These are phyloP conservation scores for Polypterus senegalus DNA, from an alignment of 2,113 vertebrate genomes.

Conservation along the genomic window DNA sequence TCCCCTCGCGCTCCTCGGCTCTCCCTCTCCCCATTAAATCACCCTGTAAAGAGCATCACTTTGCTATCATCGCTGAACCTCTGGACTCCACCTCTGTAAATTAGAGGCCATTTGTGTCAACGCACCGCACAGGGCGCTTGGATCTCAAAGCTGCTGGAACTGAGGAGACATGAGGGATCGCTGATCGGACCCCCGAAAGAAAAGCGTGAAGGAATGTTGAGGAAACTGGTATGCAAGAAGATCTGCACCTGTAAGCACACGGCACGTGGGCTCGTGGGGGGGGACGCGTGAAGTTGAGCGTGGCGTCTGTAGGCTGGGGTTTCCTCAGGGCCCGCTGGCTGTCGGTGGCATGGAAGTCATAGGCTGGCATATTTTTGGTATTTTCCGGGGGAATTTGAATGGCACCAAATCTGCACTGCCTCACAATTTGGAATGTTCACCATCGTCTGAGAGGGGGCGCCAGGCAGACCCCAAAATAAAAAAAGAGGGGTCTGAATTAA, in stretches of 20 bases:
- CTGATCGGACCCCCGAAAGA: conserved; percentile 23
- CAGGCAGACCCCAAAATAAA: too few relatives aligned
- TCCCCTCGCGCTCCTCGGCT: neutral
- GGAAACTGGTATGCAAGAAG: conserved; percentile 61
- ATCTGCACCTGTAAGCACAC: conserved; percentile 58
- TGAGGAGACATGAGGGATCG: conserved; percentile 30
- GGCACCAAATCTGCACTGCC: too few relatives aligned
- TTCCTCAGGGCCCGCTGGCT: too few relatives aligned
- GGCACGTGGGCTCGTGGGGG: too few relatives aligned
- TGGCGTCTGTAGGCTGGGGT: too few relatives aligned
- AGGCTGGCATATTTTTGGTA: neutral
- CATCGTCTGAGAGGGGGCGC: too few relatives aligned
- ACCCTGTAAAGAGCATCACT: neutral
- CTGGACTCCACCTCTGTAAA: neutral
- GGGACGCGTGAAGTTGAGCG: too few relatives aligned
- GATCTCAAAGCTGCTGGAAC: conserved; percentile 25
- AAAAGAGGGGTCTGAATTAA: neutral
- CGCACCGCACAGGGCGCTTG: conserved; percentile 28
- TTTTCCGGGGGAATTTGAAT: neutral
- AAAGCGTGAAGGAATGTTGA: conserved; percentile 55
- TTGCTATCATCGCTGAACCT: neutral
- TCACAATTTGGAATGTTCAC: too few relatives aligned
- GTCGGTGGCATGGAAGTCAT: too few relatives aligned
- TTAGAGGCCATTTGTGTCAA: conserved; percentile 25
- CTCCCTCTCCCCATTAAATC: neutral